Base-by-base conservation (phyloP, 2,113 vertebrate species). In the Cryptotis parvus region DNA sequence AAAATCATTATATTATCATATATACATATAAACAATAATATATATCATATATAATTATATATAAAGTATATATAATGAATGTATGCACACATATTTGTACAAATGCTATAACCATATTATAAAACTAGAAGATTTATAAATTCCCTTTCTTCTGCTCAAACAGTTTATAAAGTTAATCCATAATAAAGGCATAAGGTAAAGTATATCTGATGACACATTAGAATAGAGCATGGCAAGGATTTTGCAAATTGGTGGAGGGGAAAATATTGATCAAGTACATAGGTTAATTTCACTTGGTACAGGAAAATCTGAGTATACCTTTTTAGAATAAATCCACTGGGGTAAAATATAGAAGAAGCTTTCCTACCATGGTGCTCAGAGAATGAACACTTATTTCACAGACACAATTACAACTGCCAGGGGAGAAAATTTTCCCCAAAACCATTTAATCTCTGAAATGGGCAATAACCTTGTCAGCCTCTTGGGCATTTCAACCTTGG, bases 391-490 rank as follows among this genome's bases (percentile, higher is more conserved):
- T 89, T 92, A 90, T 66, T 94, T 94, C 83, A 87, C 84, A 92
- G 92, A 94, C 80, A 96, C 93, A 95, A 93, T 95, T 93, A 95
- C 91, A 94, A 94, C 58, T 41, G 74, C 65, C 90, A 91, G 39
- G 76, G 90, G 86, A 94, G 77, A 94, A 89, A 94, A 69, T 80
- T 94, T 95, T 68, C 33, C 33, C 90, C 70, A 52, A 91, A 96
- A 95, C 90, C 81, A 92, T 92, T 96, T 95, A 95, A 95, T 97
- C 93, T 94, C 77, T 85, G 93, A 89, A 95, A 96, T 94, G 95
- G 95, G 58, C 92, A 93, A 92, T 94, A 94, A 91, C 82, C 86
- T 91, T 97, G 92, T 93, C 92, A 94, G 93, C 84, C 85, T 92
- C 65, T 43, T 92, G 91, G 94, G 90, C 65, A 95, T 93, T 92